These are phyloP conservation scores for Paracanthobrama guichenoti DNA, from an alignment of 2,113 vertebrate species.

Conservation along the genomic window DNA sequence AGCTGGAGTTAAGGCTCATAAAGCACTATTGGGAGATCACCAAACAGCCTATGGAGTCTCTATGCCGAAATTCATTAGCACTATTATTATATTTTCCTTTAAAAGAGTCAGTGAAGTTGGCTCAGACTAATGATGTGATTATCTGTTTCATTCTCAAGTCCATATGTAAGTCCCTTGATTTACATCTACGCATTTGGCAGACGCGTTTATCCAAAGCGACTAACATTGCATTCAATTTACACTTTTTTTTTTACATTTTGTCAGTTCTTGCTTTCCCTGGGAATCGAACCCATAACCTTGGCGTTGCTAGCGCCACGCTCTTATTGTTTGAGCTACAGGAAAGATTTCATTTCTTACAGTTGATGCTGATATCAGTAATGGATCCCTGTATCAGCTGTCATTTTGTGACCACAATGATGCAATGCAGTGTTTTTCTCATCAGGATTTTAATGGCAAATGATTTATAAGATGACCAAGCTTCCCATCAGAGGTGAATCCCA, in stretches of 20 bases:
- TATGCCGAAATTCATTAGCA: not conserved
- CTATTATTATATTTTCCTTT: not conserved
- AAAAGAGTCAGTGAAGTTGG: not conserved
- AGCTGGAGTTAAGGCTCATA: not conserved
- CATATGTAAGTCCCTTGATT: not conserved
- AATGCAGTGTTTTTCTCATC: not conserved
- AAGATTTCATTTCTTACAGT: not conserved
- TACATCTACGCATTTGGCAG: too few relatives aligned
- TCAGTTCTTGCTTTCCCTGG: too few relatives aligned
- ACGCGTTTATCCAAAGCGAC: too few relatives aligned
- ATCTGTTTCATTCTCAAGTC: not conserved
- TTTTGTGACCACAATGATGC: not conserved
- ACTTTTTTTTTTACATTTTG: too few relatives aligned
- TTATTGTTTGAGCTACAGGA: too few relatives aligned
- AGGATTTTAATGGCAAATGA: conserved; percentile 21
- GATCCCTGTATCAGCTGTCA: not conserved
- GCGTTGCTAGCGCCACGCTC: too few relatives aligned
- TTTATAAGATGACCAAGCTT: conserved; percentile 31
- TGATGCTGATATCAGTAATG: not conserved
- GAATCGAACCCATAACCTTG: too few relatives aligned
- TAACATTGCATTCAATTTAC: too few relatives aligned
- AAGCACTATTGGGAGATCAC: not conserved
- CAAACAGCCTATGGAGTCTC: not conserved
- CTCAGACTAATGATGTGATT: not conserved
- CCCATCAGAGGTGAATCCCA: conserved; percentile 20